A percentile compares a stretch with the other conserved stretches of the same genome.
phyloP scores from a whole-genome alignment of 2,888 invertebrate genomes.

The Cylloceria caligata region DNA sequence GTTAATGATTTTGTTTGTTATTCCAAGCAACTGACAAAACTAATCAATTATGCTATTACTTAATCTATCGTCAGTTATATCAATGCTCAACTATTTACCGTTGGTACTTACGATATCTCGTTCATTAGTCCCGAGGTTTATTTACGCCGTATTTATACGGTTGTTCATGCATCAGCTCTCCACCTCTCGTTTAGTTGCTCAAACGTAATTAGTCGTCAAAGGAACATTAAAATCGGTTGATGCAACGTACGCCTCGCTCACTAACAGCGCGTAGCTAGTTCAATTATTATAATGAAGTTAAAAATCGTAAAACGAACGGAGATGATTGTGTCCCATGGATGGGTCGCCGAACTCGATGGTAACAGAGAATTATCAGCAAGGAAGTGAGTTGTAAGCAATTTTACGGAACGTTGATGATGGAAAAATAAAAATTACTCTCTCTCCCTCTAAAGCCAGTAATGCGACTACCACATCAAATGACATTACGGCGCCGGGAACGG shows the following conservation, averaged over 20 bases:
- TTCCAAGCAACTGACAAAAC: background rate
- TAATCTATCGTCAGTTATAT: constrained; percentile 12
- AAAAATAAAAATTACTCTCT: constrained; percentile 10
- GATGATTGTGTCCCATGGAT: background rate
- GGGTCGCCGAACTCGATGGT: background rate
- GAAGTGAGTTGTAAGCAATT: constrained; percentile 35
- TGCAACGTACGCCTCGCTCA: constrained; percentile 1
- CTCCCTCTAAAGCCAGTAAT: constrained; percentile 27
- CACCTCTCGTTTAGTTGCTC: constrained; percentile 17
- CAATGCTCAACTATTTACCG: constrained; percentile 10
- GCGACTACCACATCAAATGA: constrained; percentile 51
- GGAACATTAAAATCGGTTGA: constrained; percentile 39
- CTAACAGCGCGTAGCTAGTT: constrained; percentile 13
- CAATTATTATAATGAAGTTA: constrained; percentile 35
- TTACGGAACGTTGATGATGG: constrained; percentile 41
- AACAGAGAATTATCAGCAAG: constrained; percentile 17
- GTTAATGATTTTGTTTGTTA: background rate
- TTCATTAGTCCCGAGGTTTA: constrained; percentile 34
- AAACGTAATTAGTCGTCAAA: constrained; percentile 60
- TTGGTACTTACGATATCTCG: background rate
- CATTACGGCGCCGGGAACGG: constrained; percentile 58
- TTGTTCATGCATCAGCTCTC: constrained; percentile 7
- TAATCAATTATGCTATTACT: background rate
- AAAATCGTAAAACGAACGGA: constrained; percentile 36
- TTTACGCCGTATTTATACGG: constrained; percentile 29